Conservation (phyloP, 2,888 invertebrate genomes). For the Galerucella calmariensis region DNA sequence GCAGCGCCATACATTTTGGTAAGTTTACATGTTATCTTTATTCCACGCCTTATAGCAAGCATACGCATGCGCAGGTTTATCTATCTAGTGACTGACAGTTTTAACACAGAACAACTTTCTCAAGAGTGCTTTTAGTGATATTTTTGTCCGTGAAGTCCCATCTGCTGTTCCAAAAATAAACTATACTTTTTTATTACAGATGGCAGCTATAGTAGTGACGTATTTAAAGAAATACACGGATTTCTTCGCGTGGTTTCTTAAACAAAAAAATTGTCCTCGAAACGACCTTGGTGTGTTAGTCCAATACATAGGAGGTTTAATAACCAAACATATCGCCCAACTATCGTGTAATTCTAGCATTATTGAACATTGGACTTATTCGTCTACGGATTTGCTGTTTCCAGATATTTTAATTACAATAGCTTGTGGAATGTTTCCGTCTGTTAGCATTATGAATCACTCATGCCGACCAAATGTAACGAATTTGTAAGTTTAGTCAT, state of each 20-base stretch:
- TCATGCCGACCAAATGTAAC: constrained; percentile 87
- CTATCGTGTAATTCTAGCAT: constrained; percentile 67
- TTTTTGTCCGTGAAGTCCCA: too few relatives aligned
- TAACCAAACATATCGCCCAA: constrained; percentile 84
- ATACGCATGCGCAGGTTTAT: too few relatives aligned
- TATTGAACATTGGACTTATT: constrained; percentile 59
- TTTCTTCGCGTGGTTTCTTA: constrained; percentile 71
- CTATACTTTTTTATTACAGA: constrained; percentile 64
- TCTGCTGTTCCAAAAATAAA: not conserved
- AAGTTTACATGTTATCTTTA: constrained; percentile 55
- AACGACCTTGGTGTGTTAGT: constrained; percentile 60
- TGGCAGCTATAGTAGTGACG: constrained; percentile 73
- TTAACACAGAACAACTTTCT: too few relatives aligned
- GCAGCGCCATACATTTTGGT: constrained; percentile 78
- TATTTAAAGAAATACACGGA: constrained; percentile 75
- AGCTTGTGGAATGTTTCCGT: constrained; percentile 87
- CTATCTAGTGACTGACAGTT: too few relatives aligned
- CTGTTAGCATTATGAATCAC: constrained; percentile 92
- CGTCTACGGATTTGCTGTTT: constrained; percentile 54
- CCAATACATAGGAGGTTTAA: constrained; percentile 70
- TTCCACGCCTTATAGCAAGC: too few relatives aligned
- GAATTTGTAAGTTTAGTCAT: constrained; percentile 69
- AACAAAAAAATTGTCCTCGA: constrained; percentile 58
- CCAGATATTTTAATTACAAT: constrained; percentile 56
- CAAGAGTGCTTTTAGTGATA: too few relatives aligned